Base-by-base conservation (phyloP, 2,888 invertebrate species). In the Aelia acuminata region DNA sequence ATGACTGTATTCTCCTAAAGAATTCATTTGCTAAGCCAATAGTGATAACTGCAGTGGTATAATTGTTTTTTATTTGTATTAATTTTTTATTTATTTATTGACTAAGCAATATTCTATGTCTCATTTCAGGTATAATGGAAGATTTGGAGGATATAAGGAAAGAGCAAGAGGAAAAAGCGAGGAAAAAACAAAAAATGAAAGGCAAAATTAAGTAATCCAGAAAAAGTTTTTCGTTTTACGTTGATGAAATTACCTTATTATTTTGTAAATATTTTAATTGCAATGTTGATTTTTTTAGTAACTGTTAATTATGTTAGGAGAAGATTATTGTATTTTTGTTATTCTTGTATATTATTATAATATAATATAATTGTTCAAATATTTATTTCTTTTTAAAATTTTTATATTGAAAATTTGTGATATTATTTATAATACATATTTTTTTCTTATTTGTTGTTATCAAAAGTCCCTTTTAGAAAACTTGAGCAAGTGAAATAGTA, bases 111-210 rank as follows among this genome's bases (percentile, higher is more conserved):
- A n/a, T 49, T 84, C 47, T 84, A 88, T 88, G 88, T 75, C 87
- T 89, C 87, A 87, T 89, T 88, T 22, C 43, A 91, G 91, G 90
- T 89, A 87, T 91, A 31, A 47, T 91, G 89, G 98, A 98, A 93
- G 98, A 98, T 93, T 93, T 98, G 90, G 98, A 98, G 93, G 98
- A 98, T 91, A 97, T 98, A 93, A 94, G 95, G 90, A 93, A 94
- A 93, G 98, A 98, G 92, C 96, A 97, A 80, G 94, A 96, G 92
- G 95, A 97, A 91, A 90, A 87, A 90, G 91, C 80, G 2, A 87
- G 80, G 39, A 87, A 87, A 50, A 49, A 75, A 49, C 70, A 80
- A 26, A 89, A 87, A 85, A 13, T 84, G 22, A 88, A 87, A 53
- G 88, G n/a, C n/a, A 89, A 80, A 87, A 75, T 43, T 39, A 80